Conservation (phyloP, 2,113 vertebrate genomes). For the Petrocephalus microphthalmus region DNA sequence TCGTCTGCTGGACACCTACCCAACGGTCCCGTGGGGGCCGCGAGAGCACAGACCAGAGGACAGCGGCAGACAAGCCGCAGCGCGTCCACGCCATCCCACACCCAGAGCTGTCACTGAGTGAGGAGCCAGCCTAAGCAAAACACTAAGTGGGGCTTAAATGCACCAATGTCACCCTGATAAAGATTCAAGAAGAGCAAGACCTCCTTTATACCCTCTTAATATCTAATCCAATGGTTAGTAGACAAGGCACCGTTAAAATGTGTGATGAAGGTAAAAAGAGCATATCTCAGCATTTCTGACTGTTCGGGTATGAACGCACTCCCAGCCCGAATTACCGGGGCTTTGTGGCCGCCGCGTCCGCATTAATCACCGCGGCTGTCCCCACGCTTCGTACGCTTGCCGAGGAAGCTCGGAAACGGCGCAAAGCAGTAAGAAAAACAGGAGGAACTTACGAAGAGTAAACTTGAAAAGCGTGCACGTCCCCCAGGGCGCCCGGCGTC, state of each 20-base stretch:
- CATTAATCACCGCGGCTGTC: neutral
- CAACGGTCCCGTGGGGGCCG: neutral
- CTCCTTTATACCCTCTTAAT: neutral
- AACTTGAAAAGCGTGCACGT: neutral
- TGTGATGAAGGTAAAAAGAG: neutral
- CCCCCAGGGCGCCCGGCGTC: neutral
- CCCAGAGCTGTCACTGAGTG: neutral
- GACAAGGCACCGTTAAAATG: neutral
- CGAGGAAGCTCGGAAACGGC: neutral
- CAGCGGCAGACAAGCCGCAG: neutral
- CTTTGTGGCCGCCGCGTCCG: neutral
- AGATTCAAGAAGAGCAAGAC: neutral
- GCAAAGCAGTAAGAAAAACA: neutral
- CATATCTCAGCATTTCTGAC: neutral
- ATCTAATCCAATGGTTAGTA: neutral
- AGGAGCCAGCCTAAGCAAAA: neutral
- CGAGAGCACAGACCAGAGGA: neutral
- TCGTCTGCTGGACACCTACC: neutral
- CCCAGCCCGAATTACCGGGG: neutral
- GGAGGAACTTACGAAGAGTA: neutral
- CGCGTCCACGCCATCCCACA: neutral
- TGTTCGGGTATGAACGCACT: neutral
- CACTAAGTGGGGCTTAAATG: too few relatives aligned
- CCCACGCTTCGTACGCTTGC: neutral
- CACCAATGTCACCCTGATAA: neutral